Evolutionary conservation across 2,888 invertebrate genomes (phyloP).

Genomic region (Nomada fabriciana): DNA sequence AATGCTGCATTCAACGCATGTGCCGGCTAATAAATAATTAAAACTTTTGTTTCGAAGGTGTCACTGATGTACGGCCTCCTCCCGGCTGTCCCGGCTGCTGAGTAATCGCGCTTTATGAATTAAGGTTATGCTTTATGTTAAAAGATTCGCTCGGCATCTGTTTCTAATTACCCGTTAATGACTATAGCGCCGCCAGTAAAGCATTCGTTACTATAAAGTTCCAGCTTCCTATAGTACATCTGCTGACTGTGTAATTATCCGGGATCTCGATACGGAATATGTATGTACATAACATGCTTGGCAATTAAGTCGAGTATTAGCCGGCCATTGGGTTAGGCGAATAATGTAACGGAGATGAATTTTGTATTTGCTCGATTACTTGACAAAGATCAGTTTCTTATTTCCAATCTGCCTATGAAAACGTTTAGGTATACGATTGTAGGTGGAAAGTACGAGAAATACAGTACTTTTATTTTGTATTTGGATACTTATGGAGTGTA

Average conservation of each 20-base stretch:
- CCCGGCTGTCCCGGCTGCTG: conserved; percentile 79
- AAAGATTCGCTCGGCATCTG: conserved; percentile 85
- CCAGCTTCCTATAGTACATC: conserved; percentile 62
- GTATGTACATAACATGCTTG: neutral
- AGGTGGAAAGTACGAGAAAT: too few species aligned
- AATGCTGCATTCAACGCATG: conserved; percentile 79
- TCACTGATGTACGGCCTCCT: conserved; percentile 80
- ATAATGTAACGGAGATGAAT: too few species aligned
- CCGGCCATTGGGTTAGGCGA: neutral
- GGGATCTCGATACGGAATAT: conserved; percentile 25
- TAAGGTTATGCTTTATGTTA: conserved; percentile 84
- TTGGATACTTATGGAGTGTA: too few species aligned
- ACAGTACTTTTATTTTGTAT: too few species aligned
- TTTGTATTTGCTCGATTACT: too few species aligned
- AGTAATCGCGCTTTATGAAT: conserved; percentile 84
- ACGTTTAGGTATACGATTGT: too few species aligned
- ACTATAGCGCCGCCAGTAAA: conserved; percentile 80
- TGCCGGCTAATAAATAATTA: conserved; percentile 84
- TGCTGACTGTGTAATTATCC: conserved; percentile 20
- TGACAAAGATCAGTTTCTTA: too few species aligned
- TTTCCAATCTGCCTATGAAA: too few species aligned
- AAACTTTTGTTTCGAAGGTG: conserved; percentile 84
- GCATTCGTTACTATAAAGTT: conserved; percentile 81
- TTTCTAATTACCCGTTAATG: conserved; percentile 85
- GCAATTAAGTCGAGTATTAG: neutral